phyloP scores from a whole-genome alignment of 2,797 vertebrate species.

The Kryptolebias ocellatus region DNA sequence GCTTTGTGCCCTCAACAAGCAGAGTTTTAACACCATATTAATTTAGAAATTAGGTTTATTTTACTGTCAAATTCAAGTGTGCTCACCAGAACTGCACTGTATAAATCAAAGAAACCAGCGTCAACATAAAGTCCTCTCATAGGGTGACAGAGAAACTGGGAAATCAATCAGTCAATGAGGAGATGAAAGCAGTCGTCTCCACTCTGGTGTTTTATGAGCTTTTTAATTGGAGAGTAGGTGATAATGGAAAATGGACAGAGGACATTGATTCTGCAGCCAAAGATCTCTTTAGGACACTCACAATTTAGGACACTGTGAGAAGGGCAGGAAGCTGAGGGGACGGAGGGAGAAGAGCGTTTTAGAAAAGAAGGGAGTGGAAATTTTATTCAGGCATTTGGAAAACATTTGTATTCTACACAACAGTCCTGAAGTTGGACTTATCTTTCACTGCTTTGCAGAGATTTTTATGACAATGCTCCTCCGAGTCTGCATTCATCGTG shows the following conservation, averaged over 20 bases:
- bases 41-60: constrained; percentile 47
- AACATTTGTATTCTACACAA: constrained; percentile 26
- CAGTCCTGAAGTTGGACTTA: constrained; percentile 37
- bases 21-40: constrained; percentile 33
- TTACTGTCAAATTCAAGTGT: constrained; percentile 41
- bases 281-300: constrained; percentile 14
- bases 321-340: constrained; percentile 21
- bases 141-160: constrained; percentile 37
- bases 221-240: constrained; percentile 49
- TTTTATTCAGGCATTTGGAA: constrained; percentile 39
- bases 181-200: constrained; percentile 59
- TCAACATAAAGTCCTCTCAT: constrained; percentile 35
- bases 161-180: constrained; percentile 65
- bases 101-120: constrained; percentile 56
- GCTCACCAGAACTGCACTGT: constrained; percentile 28
- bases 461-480: constrained; percentile 41
- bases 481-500: constrained; percentile 56
- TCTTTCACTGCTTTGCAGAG: constrained; percentile 26
- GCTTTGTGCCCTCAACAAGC: constrained; percentile 25
- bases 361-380: not conserved
- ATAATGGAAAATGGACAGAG: constrained; percentile 41
- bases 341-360: constrained; percentile 1
- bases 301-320: not conserved
- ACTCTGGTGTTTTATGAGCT: constrained; percentile 16
- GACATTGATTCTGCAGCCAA: constrained; percentile 40